Conservation (phyloP, 2,888 invertebrate species). For the Eupithecia insigniata region DNA sequence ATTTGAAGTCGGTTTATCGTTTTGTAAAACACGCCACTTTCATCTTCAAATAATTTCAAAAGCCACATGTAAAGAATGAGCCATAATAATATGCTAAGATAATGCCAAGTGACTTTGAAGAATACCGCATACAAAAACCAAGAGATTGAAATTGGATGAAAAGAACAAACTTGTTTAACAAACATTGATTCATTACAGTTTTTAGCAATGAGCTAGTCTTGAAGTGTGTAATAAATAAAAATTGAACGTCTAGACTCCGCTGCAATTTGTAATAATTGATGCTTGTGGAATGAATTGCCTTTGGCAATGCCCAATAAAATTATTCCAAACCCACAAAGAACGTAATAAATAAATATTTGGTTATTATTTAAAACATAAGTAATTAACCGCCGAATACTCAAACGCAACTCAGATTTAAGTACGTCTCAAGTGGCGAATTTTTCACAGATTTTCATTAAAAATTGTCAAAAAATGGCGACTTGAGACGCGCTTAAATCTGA, state of each 20-base stretch:
- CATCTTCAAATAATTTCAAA: neutral
- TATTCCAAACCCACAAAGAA: neutral
- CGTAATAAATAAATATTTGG: neutral
- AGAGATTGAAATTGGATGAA: neutral
- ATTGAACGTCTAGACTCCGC: slow-evolving; percentile 73
- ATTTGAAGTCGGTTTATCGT: too few relatives aligned
- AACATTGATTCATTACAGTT: slow-evolving; percentile 29
- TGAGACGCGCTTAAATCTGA: too few relatives aligned
- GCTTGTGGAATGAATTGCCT: slow-evolving; percentile 36
- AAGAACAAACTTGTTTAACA: slow-evolving; percentile 4
- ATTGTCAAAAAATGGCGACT: too few relatives aligned
- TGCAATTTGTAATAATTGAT: slow-evolving; percentile 66
- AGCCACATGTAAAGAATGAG: neutral
- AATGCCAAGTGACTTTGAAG: neutral
- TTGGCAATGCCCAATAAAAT: slow-evolving; percentile 26
- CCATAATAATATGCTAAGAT: neutral
- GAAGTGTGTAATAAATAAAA: slow-evolving; percentile 64
- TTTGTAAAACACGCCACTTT: too few relatives aligned
- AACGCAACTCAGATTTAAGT: too few relatives aligned
- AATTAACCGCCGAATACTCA: too few relatives aligned
- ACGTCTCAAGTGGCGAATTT: too few relatives aligned
- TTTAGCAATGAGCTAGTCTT: slow-evolving; percentile 54
- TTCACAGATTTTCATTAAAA: too few relatives aligned
- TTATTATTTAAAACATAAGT: neutral
- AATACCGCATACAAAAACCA: neutral